Conservation (phyloP, 2,888 invertebrate species). For the Metalampra italica region DNA sequence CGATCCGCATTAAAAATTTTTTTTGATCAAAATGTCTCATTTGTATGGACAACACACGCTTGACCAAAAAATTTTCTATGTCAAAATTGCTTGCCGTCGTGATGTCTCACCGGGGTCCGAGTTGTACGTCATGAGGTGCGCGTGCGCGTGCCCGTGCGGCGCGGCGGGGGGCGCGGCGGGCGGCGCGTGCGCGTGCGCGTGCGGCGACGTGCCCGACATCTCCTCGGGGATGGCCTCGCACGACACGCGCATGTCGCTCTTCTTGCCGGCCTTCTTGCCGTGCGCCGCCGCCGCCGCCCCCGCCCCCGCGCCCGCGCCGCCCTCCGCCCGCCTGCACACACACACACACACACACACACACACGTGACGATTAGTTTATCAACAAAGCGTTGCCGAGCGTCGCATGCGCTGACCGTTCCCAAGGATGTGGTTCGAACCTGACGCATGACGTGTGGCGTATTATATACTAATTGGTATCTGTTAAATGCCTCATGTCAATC, state of each 20-base stretch:
- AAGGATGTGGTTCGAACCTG: no score
- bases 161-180: conserved; percentile 10
- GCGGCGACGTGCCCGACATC: conserved; percentile 88
- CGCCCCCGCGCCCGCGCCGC: conserved; percentile 29
- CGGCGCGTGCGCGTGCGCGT: conserved; percentile 57
- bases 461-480: no score
- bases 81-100: no score
- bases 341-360: not conserved
- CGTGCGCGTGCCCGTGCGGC: conserved; percentile 20
- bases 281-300: conserved; percentile 43
- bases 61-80: no score
- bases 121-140: conserved; percentile 58
- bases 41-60: no score
- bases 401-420: no score
- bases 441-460: no score
- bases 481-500: no score
- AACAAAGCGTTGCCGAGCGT: no score
- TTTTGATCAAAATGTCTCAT: no score
- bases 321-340: not conserved
- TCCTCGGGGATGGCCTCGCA: conserved; percentile 96
- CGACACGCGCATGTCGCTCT: conserved; percentile 89
- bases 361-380: not conserved
- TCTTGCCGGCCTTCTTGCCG: conserved; percentile 82
- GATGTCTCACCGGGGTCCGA: conserved; percentile 67
- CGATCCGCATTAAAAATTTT: no score